These are phyloP conservation scores for Eupithecia vulgata DNA, from an alignment of 2,888 invertebrate genomes.

Conservation along the genomic window DNA sequence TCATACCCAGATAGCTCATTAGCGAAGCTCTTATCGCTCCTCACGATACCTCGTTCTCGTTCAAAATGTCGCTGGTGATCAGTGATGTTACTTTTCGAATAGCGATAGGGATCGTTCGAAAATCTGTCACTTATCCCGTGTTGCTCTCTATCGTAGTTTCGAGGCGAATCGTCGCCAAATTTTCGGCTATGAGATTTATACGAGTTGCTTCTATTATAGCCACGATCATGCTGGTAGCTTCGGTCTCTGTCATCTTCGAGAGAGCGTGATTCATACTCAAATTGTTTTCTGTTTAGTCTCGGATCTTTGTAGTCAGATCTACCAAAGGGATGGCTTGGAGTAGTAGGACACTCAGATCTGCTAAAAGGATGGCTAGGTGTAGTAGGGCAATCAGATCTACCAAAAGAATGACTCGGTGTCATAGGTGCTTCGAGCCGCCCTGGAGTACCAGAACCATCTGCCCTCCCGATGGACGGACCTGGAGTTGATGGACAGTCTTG, in stretches of 20 bases:
- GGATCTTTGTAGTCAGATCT: slow-evolving; percentile 62
- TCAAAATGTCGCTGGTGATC: slow-evolving; percentile 22
- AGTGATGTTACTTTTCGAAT: slow-evolving; percentile 19
- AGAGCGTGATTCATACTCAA: slow-evolving; percentile 57
- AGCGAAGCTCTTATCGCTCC: slow-evolving; percentile 37
- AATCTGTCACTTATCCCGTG: slow-evolving; percentile 53
- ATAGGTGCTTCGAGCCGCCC: slow-evolving; percentile 56
- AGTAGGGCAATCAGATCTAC: slow-evolving; percentile 56
- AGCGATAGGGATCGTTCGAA: slow-evolving; percentile 24
- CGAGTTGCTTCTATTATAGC: slow-evolving; percentile 45
- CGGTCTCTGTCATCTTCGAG: slow-evolving; percentile 57
- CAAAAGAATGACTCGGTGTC: slow-evolving; percentile 61
- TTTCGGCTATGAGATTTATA: slow-evolving; percentile 50
- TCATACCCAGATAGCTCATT: slow-evolving; percentile 35
- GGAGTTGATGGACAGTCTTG: slow-evolving; percentile 55
- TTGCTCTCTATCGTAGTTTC: slow-evolving; percentile 54
- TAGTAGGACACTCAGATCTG: slow-evolving; percentile 58
- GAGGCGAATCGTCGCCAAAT: slow-evolving; percentile 48
- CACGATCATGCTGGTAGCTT: slow-evolving; percentile 48
- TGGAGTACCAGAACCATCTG: slow-evolving; percentile 58
- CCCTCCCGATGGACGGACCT: slow-evolving; percentile 54
- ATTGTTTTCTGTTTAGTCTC: slow-evolving; percentile 60
- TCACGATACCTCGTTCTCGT: slow-evolving; percentile 35
- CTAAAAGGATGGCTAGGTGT: slow-evolving; percentile 60
- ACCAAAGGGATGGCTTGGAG: slow-evolving; percentile 63